Base-by-base conservation (phyloP, 2,113 vertebrate species). In the Leucopternis melanops region DNA sequence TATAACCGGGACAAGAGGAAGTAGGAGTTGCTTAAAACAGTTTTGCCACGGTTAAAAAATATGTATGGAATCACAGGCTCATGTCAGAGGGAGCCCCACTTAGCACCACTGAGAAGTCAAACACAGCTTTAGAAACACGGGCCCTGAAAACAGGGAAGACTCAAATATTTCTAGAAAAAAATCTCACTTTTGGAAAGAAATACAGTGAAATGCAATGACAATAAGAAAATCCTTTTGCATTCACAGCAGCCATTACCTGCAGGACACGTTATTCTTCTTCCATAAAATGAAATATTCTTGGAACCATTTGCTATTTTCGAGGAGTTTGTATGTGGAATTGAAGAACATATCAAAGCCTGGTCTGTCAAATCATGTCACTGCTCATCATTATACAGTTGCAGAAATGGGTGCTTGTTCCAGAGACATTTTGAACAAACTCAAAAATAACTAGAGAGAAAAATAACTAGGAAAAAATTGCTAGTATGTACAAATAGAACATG, bases 1-100 rank as follows among this genome's bases (percentile, higher is more conserved):
- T 49, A 25, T 38, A 88, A 69, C 25, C 4, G 1, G 18, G 52
- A 83, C 8, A 61, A 61, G 15, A 88, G 38, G 61, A 77, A 86
- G 25, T 6, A 77, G 36, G 31, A 94, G 5, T 15, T 44, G 26
- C 47, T 50, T 44, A 16, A 63, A 57, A 71, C 6, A 3, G 11
- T 21, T 66, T 86, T 67, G 77, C 14, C 16, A 18, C 0, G 2
- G 36, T 57, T 90, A 86, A 79, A 90, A 86, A 69, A 16, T 4
- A 62, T 0, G 0, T 17, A 22, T 34, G 44, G 81, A 74, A 74
- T 49, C 44, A 32, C 0, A 1, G 21, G 25, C 11, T 83, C 5
- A 4, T 5, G 34, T 47, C 36, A 86, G 47, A 92, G 54, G 26
- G 31, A 88, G 25, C 26, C 31, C 36, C 45, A 55, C 26, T 45